These are phyloP conservation scores for Thecocarcelia acutangulata DNA, from an alignment of 2,888 invertebrate species.

Conservation along the genomic window DNA sequence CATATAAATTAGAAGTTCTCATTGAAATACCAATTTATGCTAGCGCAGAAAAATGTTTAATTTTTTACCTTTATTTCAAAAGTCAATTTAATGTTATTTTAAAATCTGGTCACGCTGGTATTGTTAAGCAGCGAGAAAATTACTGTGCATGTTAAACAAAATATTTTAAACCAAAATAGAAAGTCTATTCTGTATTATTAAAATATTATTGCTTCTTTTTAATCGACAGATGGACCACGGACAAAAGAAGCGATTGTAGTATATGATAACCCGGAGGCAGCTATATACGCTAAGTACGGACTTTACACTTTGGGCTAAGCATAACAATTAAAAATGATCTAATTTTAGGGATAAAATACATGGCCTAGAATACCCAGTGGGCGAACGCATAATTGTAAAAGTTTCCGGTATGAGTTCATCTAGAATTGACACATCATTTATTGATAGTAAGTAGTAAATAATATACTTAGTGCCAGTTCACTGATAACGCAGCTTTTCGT, in stretches of 20 bases:
- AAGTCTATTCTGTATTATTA: not conserved
- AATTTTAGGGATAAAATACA: conserved; percentile 91
- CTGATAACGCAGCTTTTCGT: no score
- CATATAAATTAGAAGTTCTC: no score
- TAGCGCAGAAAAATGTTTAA: no score
- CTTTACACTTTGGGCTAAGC: conserved; percentile 21
- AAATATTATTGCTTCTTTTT: conserved; percentile 28
- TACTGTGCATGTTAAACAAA: no score
- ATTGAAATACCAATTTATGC: no score
- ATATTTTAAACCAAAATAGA: no score
- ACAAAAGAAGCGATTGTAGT: conserved; percentile 85
- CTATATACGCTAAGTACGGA: conserved; percentile 83
- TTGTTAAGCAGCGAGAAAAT: not conserved
- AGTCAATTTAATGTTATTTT: no score
- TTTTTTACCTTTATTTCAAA: no score
- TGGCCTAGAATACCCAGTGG: conserved; percentile 95
- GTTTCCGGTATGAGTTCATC: conserved; percentile 78
- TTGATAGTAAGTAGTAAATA: conserved; percentile 75
- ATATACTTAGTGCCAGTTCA: not conserved
- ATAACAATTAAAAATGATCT: not conserved
- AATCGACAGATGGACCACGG: conserved; percentile 77
- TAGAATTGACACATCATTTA: conserved; percentile 78
- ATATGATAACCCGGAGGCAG: conserved; percentile 87
- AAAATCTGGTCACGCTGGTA: no score
- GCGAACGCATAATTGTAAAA: conserved; percentile 86